Evolutionary conservation across 1,140 invertebrate genomes (phyloP).

Genomic region (Drusus annulatus): DNA sequence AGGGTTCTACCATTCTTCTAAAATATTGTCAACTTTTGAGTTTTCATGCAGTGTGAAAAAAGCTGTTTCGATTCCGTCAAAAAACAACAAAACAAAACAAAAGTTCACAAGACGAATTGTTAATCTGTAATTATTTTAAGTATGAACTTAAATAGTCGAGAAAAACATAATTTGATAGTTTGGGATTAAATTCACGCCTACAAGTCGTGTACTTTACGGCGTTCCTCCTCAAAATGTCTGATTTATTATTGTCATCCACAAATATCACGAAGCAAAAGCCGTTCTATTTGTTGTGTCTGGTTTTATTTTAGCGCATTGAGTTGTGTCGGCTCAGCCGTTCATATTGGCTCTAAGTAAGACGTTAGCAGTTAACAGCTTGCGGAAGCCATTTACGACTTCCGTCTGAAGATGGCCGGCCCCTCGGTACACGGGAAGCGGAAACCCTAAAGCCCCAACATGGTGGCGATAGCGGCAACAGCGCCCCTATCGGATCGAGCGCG

Average conservation of each 20-base stretch:
- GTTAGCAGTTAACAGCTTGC: slow-evolving; percentile 58
- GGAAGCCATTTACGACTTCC: slow-evolving; percentile 57
- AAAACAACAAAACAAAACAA: too few species aligned
- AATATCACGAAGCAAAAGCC: not conserved
- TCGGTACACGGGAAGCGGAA: slow-evolving; percentile 50
- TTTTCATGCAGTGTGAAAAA: too few species aligned
- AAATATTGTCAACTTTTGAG: too few species aligned
- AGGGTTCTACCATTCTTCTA: too few species aligned
- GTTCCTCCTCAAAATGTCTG: not conserved
- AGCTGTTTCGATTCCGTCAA: too few species aligned
- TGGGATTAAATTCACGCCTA: not conserved
- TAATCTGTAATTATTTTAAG: too few species aligned
- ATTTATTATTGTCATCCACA: not conserved
- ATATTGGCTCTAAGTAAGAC: slow-evolving; percentile 50
- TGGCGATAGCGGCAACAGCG: slow-evolving; percentile 32
- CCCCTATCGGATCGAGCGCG: slow-evolving; percentile 34
- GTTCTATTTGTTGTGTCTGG: not conserved
- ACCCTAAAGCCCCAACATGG: slow-evolving; percentile 40
- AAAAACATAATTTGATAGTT: slow-evolving; percentile 8
- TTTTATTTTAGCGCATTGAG: not conserved
- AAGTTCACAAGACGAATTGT: too few species aligned
- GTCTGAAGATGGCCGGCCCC: slow-evolving; percentile 55
- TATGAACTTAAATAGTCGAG: not conserved
- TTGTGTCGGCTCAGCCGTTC: not conserved
- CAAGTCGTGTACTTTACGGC: not conserved